phyloP scores from a whole-genome alignment of 2,113 vertebrate species.

The Neolamprologus ventralis region DNA sequence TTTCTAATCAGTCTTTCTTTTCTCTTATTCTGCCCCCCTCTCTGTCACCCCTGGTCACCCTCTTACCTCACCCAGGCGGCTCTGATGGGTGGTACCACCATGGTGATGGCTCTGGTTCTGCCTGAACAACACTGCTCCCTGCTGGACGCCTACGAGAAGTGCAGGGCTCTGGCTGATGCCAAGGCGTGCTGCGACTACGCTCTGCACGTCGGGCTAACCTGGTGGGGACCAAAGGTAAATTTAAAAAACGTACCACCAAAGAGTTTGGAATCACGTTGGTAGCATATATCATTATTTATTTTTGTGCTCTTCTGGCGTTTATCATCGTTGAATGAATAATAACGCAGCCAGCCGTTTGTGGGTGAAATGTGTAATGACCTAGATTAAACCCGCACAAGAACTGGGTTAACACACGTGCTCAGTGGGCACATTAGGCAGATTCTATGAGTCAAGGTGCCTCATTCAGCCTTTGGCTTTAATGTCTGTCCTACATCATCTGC shows the following conservation, averaged over 20 bases:
- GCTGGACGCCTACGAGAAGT: slow-evolving; percentile 88
- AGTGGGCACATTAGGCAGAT: slow-evolving; percentile 40
- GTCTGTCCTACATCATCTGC: not conserved
- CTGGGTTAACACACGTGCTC: slow-evolving; percentile 49
- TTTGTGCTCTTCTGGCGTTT: not conserved
- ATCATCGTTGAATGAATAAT: not conserved
- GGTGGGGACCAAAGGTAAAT: slow-evolving; percentile 93
- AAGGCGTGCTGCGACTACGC: slow-evolving; percentile 96
- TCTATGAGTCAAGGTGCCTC: slow-evolving; percentile 33
- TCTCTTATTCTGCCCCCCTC: not conserved
- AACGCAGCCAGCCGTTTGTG: not conserved
- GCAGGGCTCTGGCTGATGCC: slow-evolving; percentile 82
- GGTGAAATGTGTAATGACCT: slow-evolving; percentile 43
- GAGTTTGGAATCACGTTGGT: not conserved
- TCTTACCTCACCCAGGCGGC: slow-evolving; percentile 75
- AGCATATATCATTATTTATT: not conserved
- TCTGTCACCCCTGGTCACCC: not conserved
- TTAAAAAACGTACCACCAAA: not conserved
- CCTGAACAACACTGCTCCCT: slow-evolving; percentile 92
- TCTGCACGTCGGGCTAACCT: slow-evolving; percentile 90
- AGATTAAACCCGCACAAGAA: slow-evolving; percentile 26
- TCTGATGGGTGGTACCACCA: slow-evolving; percentile 92
- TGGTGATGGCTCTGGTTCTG: slow-evolving; percentile 86
- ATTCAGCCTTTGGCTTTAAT: slow-evolving; percentile 25
- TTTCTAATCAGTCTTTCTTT: not conserved